These are phyloP conservation scores for Tenthredo scrophulariae DNA, from an alignment of 2,888 invertebrate genomes.

Conservation along the genomic window DNA sequence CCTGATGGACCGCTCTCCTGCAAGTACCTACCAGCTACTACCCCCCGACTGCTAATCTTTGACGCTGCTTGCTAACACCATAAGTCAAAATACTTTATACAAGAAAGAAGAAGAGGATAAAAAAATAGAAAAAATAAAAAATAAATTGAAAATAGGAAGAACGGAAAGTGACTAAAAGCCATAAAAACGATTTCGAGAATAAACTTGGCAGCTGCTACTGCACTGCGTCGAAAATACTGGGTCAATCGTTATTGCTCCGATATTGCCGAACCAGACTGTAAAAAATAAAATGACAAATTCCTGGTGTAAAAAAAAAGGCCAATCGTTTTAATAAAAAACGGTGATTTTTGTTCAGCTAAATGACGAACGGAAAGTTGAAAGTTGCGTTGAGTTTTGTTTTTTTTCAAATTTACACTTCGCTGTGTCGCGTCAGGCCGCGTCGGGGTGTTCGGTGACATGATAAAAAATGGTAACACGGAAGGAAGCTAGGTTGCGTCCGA, in stretches of 20 bases:
- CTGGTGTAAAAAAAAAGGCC: not conserved
- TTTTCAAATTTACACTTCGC: not conserved
- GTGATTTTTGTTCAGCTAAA: not conserved
- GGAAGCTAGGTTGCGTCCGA: slow-evolving; percentile 31
- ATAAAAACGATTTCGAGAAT: slow-evolving; percentile 3
- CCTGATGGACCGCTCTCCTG: slow-evolving; percentile 27
- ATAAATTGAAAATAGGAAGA: not conserved
- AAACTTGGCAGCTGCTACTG: slow-evolving; percentile 15
- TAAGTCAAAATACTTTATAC: not conserved
- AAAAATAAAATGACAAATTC: not conserved
- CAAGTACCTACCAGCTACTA: not conserved
- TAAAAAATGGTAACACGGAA: slow-evolving; percentile 7
- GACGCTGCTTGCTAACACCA: not conserved
- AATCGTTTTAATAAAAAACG: not conserved
- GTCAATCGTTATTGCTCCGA: slow-evolving; percentile 15
- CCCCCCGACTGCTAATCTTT: not conserved
- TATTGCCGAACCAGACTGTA: not conserved
- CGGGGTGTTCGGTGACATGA: not conserved
- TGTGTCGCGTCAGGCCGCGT: not conserved
- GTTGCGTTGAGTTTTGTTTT: not conserved
- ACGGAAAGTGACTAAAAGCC: not conserved
- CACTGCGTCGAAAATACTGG: slow-evolving; percentile 26
- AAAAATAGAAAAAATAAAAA: not conserved
- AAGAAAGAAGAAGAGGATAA: not conserved
- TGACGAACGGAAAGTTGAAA: not conserved